Conservation (phyloP, 2,113 vertebrate species). For the Psittacula cyanocephala region DNA sequence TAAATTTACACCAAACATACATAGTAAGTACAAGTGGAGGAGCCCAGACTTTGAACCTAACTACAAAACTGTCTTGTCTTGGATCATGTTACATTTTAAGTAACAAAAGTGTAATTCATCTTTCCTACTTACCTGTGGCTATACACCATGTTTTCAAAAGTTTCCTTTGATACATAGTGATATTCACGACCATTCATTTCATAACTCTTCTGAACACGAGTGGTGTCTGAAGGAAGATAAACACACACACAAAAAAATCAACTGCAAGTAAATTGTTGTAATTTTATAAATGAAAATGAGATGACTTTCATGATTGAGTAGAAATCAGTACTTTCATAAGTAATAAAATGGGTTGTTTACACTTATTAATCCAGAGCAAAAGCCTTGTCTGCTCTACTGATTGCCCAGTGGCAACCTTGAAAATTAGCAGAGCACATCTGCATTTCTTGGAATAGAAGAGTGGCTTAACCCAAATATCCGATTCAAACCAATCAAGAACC, state of each 20-base stretch:
- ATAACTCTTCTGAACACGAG: constrained; percentile 85
- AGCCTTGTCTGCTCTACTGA: background rate
- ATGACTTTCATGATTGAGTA: background rate
- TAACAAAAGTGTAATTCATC: background rate
- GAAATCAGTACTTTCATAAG: background rate
- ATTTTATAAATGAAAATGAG: background rate
- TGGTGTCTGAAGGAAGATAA: constrained; percentile 82
- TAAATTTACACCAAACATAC: background rate
- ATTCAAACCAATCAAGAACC: background rate
- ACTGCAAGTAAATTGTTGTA: background rate
- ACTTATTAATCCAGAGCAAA: background rate
- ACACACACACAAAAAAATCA: background rate
- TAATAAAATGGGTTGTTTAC: background rate
- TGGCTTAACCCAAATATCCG: background rate
- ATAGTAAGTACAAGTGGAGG: background rate
- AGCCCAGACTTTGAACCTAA: background rate
- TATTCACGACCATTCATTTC: constrained; percentile 93
- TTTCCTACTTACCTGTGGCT: constrained; percentile 81
- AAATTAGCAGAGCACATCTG: background rate
- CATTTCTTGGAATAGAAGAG: background rate
- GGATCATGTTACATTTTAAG: background rate
- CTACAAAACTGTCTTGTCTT: background rate
- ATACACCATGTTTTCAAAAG: constrained; percentile 89
- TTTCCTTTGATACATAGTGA: constrained; percentile 88
- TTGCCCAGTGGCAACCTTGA: background rate